phyloP scores from a whole-genome alignment of 2,888 invertebrate species.

The Spisula subtruncata region DNA sequence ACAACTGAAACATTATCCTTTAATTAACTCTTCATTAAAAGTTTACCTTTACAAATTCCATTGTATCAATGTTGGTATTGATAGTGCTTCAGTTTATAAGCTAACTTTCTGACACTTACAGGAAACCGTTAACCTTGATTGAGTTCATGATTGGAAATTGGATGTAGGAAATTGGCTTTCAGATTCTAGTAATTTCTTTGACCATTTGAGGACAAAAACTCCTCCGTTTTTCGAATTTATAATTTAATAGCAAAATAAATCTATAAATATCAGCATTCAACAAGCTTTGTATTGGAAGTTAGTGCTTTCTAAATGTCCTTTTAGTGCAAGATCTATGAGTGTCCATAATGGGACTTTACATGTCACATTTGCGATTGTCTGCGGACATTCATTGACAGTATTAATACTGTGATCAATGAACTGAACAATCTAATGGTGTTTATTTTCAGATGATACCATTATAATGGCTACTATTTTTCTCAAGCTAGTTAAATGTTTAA shows the following conservation, averaged over 20 bases:
- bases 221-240: constrained; percentile 15
- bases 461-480: constrained; percentile 7
- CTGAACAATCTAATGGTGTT: constrained; percentile 26
- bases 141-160: background rate
- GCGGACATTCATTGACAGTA: constrained; percentile 1
- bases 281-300: background rate
- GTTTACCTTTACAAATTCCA: background rate
- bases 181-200: background rate
- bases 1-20: background rate
- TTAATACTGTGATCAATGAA: constrained; percentile 27
- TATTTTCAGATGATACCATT: background rate
- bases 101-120: background rate
- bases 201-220: constrained; percentile 32
- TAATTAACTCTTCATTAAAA: background rate
- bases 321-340: constrained; percentile 13
- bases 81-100: no score
- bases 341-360: constrained; percentile 22
- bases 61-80: background rate
- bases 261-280: constrained; percentile 13
- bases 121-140: background rate
- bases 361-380: constrained; percentile 29
- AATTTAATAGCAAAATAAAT: constrained; percentile 28
- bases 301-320: background rate
- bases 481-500: constrained; percentile 15
- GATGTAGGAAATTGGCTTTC: constrained; percentile 14